phyloP scores from a whole-genome alignment of 2,797 vertebrate genomes.

The Rousettus madagascariensis region DNA sequence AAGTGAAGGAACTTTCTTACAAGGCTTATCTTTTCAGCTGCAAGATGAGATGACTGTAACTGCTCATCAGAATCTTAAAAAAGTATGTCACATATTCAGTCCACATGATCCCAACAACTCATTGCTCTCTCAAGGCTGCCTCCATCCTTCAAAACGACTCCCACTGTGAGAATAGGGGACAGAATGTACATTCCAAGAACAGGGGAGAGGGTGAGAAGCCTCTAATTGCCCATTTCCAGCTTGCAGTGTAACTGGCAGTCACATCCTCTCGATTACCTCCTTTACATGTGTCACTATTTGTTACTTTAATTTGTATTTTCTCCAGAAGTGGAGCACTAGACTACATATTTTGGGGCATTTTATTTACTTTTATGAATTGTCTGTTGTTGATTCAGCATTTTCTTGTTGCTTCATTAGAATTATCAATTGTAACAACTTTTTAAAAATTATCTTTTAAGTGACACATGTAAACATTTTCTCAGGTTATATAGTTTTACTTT shows the following conservation, averaged over 20 bases:
- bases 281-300: not conserved
- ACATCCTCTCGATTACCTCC: not conserved
- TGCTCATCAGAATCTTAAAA: not conserved
- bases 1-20: not conserved
- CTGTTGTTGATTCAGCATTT: not conserved
- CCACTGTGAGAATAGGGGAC: not conserved
- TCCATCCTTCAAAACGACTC: not conserved
- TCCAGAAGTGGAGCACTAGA: not conserved
- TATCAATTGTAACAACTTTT: not conserved
- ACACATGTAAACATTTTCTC: not conserved
- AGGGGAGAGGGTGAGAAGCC: not conserved
- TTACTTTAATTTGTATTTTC: not conserved
- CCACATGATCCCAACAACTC: not conserved
- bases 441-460: not conserved
- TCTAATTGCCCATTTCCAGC: not conserved
- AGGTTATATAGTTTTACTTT: not conserved
- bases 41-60: not conserved
- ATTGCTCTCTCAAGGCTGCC: not conserved
- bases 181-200: not conserved
- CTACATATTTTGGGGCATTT: not conserved
- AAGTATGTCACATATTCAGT: not conserved
- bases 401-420: not conserved
- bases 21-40: not conserved
- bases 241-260: not conserved
- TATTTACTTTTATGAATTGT: not conserved